phyloP scores from a whole-genome alignment of 2,113 vertebrate species.

The Penelope pileata region DNA sequence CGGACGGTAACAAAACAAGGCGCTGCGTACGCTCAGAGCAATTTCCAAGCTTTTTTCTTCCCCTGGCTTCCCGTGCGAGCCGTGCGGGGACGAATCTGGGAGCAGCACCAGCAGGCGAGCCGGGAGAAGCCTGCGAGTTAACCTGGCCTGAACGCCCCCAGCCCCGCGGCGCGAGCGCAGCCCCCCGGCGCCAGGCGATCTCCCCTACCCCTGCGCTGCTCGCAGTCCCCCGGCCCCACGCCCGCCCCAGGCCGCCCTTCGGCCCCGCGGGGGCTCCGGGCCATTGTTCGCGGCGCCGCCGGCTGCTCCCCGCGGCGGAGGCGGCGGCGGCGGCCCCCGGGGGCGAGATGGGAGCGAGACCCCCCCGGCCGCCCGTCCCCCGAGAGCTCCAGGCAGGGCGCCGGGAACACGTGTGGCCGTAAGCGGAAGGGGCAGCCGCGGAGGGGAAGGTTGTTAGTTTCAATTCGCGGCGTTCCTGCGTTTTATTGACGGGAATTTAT shows the following conservation, averaged over 20 bases:
- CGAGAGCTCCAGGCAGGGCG: not conserved
- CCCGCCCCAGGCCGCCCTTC: not conserved
- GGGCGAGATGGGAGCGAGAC: not conserved
- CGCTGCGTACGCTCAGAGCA: constrained; percentile 1
- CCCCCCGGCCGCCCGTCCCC: not conserved
- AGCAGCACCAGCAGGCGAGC: not conserved
- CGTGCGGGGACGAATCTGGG: not conserved
- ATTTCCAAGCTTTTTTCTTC: not conserved
- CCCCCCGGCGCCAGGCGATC: not conserved
- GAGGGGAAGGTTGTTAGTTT: not conserved
- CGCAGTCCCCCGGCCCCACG: not conserved
- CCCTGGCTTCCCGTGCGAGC: not conserved
- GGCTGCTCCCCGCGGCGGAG: not conserved
- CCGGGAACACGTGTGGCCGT: not conserved
- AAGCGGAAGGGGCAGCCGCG: not conserved
- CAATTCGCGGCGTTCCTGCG: not conserved
- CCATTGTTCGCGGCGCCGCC: not conserved
- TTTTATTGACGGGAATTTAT: not conserved
- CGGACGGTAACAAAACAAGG: constrained; percentile 14
- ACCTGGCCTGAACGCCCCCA: not conserved
- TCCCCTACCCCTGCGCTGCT: not conserved
- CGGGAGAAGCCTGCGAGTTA: not conserved
- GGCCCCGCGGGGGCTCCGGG: not conserved
- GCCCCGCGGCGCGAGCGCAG: not conserved
- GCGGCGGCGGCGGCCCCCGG: not conserved